phyloP scores from a whole-genome alignment of 1,140 invertebrate genomes.

The Leptinotarsa defecta region DNA sequence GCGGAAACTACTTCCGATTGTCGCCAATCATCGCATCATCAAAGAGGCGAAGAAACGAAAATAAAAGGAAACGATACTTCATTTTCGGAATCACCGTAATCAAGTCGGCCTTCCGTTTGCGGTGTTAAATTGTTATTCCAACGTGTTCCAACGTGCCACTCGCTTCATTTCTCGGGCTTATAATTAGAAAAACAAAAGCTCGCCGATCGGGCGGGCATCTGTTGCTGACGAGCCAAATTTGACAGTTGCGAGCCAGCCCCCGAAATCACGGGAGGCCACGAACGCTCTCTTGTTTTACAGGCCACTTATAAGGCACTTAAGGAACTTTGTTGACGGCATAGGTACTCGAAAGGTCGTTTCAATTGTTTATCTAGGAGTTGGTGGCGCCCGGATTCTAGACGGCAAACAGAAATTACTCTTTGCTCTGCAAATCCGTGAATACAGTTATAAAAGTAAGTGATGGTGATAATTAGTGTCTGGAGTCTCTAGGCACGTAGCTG shows the following conservation, averaged over 20 bases:
- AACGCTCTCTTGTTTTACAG: constrained; percentile 22
- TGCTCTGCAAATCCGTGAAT: too few species aligned
- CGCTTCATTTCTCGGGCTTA: constrained; percentile 31
- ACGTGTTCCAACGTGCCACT: constrained; percentile 35
- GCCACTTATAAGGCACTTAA: constrained; percentile 25
- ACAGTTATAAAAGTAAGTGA: too few species aligned
- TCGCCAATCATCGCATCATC: neutral
- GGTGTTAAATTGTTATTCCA: constrained; percentile 29
- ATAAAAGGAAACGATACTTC: constrained; percentile 28
- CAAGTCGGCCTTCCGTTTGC: constrained; percentile 32
- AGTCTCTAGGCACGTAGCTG: too few species aligned
- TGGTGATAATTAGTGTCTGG: too few species aligned
- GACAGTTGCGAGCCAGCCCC: constrained; percentile 14
- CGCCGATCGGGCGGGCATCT: constrained; percentile 1
- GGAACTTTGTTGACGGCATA: constrained; percentile 10
- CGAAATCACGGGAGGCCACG: constrained; percentile 24
- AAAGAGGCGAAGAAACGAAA: constrained; percentile 22
- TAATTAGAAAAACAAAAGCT: constrained; percentile 32
- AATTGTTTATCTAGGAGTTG: constrained; percentile 31
- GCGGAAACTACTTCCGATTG: constrained; percentile 4
- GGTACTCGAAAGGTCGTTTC: constrained; percentile 19
- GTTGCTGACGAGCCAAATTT: constrained; percentile 18
- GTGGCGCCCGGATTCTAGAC: constrained; percentile 24
- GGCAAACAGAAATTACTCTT: constrained; percentile 5
- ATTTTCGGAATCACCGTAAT: constrained; percentile 31